Base-by-base conservation (phyloP, 2,888 invertebrate genomes). In the Anticlea derivata region DNA sequence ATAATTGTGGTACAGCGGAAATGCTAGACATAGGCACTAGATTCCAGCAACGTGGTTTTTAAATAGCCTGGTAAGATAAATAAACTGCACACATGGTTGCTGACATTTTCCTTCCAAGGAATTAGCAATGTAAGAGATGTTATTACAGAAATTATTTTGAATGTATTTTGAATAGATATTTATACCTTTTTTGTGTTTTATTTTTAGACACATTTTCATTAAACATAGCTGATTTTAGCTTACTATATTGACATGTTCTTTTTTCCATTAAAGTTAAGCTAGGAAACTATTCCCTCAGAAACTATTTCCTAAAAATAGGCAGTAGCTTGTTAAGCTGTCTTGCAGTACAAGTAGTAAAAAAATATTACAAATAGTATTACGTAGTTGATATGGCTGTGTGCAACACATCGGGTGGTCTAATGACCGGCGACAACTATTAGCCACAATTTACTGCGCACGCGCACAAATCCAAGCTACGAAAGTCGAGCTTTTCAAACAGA, bases 401-500 rank as follows among this genome's bases (percentile, higher is more conserved):
- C 29, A 37, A 33, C 51, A 23, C 43, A 45, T 52, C 46, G 30
- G 47, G 53, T 38, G 44, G 37, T 53, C 55, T 74, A 75, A 77
- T 69, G 63, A 61, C 51, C 60, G 61, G 71, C 78, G 80, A 81
- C 80, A 78, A 63, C 71, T 66, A 79, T 78, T 78, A 76, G 52
- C 55, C 50, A 50, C 70, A 71, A 78, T 78, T 76, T 60, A 56
- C 66, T 61, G 68, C 66, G 67, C 68, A 63, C 51, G 58, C 59
- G 61, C 62, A 54, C 23, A 4, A 22, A n/a, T 5, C 7, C 44
- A 63, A 66, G 60, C 37, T 8, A 53, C 45, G 30, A 22, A 33
- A 35, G 35, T 10, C 35, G 4, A 34, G 29, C 34, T 33, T 39
- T 33, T 26, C 1, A 10, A 35, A 10, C 12, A 31, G 5, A 40